These are phyloP conservation scores for Cairina moschata DNA, from an alignment of 2,113 vertebrate species.

Conservation along the genomic window DNA sequence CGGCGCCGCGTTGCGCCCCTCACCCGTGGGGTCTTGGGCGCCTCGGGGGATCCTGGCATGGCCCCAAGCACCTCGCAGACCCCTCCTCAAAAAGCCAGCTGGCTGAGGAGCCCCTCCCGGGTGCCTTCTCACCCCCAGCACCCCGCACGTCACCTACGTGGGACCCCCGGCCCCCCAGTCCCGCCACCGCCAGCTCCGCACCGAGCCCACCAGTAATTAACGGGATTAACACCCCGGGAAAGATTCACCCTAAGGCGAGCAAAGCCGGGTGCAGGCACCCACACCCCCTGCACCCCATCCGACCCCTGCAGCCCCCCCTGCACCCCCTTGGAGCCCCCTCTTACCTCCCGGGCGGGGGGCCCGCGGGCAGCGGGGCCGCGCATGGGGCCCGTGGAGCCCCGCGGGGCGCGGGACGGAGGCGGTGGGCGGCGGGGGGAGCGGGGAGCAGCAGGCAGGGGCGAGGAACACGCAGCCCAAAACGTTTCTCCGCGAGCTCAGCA, in stretches of 20 bases:
- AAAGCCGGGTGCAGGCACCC: neutral
- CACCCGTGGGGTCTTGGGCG: too few relatives aligned
- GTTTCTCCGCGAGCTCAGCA: neutral
- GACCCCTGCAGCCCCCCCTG: neutral
- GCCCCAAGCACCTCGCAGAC: neutral
- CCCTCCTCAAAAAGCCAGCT: neutral
- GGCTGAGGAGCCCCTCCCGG: too few relatives aligned
- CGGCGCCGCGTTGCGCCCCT: too few relatives aligned
- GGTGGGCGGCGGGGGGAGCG: neutral
- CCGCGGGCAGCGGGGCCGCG: neutral
- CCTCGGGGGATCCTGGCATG: accelerated
- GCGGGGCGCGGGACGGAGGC: neutral
- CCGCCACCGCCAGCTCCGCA: too few relatives aligned
- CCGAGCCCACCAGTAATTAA: neutral
- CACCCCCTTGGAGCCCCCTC: neutral
- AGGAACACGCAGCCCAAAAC: neutral
- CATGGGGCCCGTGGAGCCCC: neutral
- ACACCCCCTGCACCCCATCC: neutral
- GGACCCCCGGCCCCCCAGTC: neutral
- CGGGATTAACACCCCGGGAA: neutral
- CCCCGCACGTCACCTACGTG: neutral
- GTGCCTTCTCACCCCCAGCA: too few relatives aligned
- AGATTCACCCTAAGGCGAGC: neutral
- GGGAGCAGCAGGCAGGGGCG: neutral
- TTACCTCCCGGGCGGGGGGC: neutral